A percentile compares a stretch with the other conserved stretches of the same genome.
phyloP scores from a whole-genome alignment of 2,797 vertebrate genomes.

The Sternotherus odoratus region DNA sequence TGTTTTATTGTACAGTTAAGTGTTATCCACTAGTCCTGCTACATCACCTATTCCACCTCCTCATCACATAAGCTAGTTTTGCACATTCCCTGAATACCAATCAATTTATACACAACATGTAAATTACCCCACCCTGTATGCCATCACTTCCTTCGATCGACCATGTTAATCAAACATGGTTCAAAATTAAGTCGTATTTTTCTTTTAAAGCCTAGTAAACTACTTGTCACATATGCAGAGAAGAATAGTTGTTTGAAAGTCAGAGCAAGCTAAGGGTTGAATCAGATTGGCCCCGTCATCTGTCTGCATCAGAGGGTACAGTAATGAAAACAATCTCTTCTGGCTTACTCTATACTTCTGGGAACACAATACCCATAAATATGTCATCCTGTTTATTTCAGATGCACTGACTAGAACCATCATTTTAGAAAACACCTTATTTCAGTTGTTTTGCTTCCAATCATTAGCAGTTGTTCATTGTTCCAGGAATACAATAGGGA shows the following conservation, averaged over 20 bases:
- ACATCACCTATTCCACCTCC: neutral
- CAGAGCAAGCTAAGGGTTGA: neutral
- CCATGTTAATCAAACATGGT: neutral
- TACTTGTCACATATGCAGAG: neutral
- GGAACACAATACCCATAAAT: neutral
- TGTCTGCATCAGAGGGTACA: neutral
- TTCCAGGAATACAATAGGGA: neutral
- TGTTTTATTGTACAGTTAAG: conserved; percentile 11
- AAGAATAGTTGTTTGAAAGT: neutral
- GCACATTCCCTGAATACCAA: neutral
- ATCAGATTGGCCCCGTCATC: neutral
- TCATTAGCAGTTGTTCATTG: neutral
- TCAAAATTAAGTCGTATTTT: neutral
- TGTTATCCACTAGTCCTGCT: neutral
- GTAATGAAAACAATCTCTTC: neutral
- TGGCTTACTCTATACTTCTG: neutral
- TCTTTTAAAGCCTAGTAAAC: neutral
- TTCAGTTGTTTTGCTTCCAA: neutral
- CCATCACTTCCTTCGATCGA: neutral
- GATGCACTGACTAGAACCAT: neutral
- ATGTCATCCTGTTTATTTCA: neutral
- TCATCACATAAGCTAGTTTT: neutral
- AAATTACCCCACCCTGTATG: neutral
- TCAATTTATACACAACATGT: neutral
- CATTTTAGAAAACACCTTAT: neutral